phyloP scores from a whole-genome alignment of 2,797 vertebrate genomes.

The Girardinus metallicus region DNA sequence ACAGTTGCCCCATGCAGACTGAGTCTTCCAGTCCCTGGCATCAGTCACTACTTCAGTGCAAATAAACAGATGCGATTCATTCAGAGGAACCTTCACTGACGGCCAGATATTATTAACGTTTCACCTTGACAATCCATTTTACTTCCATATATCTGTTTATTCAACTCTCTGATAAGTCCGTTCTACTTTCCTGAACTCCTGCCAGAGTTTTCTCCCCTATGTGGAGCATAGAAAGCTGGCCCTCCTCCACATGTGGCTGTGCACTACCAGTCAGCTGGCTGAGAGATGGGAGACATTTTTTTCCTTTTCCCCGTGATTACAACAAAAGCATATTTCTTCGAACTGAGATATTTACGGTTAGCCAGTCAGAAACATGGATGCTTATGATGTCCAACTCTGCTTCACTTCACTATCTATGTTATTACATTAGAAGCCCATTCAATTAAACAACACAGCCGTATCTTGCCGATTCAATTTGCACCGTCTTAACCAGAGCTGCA shows the following conservation, averaged over 20 bases:
- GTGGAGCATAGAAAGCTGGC: not conserved
- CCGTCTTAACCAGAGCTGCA: no score
- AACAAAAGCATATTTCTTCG: not conserved
- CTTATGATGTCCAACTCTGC: not conserved
- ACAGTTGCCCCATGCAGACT: not conserved
- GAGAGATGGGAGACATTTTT: not conserved
- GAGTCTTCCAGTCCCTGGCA: not conserved
- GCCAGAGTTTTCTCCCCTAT: not conserved
- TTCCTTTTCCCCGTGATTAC: not conserved
- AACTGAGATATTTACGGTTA: not conserved
- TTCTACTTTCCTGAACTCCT: not conserved
- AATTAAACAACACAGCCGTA: not conserved
- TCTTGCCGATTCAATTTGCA: not conserved
- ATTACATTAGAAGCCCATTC: not conserved
- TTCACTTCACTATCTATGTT: not conserved
- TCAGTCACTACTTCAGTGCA: not conserved
- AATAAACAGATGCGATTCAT: not conserved
- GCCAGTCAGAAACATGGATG: not conserved
- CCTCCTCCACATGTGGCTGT: not conserved
- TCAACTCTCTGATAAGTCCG: not conserved
- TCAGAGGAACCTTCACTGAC: not conserved
- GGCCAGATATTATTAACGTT: not conserved
- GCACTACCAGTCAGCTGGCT: not conserved
- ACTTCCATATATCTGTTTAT: no score
- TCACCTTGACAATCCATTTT: not conserved